Evolutionary conservation across 2,113 vertebrate genomes (phyloP).

Genomic region (Ceuthmochares aereus): DNA sequence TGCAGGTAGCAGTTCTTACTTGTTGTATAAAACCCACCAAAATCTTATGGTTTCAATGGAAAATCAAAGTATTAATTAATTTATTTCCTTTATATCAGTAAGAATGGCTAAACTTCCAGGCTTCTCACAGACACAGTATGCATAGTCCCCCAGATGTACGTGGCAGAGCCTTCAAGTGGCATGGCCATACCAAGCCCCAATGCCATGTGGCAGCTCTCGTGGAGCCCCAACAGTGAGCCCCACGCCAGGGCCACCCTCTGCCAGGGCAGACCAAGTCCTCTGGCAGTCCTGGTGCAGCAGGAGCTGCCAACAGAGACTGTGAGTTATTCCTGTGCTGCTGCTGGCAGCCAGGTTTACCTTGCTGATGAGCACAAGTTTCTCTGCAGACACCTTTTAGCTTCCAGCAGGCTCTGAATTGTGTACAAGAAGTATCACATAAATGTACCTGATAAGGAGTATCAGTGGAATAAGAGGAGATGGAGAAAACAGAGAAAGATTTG

Average conservation of each 20-base stretch:
- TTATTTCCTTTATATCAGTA: neutral
- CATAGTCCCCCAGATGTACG: neutral
- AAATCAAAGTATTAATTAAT: neutral
- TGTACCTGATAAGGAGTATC: neutral
- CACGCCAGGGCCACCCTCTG: neutral
- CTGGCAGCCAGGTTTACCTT: neutral
- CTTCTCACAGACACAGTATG: too few species aligned
- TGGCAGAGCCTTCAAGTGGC: neutral
- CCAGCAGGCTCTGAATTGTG: neutral
- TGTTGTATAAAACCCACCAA: neutral
- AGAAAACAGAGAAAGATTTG: neutral
- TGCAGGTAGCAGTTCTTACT: neutral
- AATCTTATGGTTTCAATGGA: neutral
- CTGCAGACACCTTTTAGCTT: neutral
- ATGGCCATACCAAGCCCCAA: fast-evolving
- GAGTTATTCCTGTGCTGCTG: neutral
- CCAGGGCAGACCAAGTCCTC: neutral
- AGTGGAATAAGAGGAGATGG: neutral
- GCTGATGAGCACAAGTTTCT: neutral
- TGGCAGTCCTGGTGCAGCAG: neutral
- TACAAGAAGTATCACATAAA: neutral
- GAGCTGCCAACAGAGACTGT: fast-evolving
- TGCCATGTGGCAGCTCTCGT: fast-evolving
- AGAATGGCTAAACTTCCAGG: neutral
- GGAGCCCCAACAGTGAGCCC: neutral